Percentiles rank a stretch among this genome's conserved stretches.
These are phyloP conservation scores for Xiphydria camelus DNA, from an alignment of 2,888 invertebrate genomes.

Conservation along the genomic window DNA sequence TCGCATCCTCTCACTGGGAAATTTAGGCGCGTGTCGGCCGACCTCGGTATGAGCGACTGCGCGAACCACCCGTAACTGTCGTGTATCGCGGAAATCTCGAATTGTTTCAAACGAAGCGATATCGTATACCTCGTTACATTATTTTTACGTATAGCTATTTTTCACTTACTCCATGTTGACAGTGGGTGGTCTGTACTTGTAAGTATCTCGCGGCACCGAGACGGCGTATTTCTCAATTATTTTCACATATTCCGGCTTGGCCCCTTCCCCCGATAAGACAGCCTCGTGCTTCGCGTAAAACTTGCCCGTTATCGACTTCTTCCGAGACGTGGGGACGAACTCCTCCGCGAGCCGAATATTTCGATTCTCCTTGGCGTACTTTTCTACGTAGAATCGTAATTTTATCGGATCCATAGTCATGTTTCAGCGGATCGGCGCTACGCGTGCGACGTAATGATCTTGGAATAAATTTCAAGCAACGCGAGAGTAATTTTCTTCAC, in stretches of 20 bases:
- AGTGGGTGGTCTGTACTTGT: constrained; percentile 40
- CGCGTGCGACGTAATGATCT: too few species aligned
- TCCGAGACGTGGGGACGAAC: constrained; percentile 31
- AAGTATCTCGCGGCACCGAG: constrained; percentile 37
- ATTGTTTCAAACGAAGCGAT: background rate
- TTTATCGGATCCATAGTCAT: constrained; percentile 38
- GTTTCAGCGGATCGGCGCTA: too few species aligned
- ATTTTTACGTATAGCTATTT: too few species aligned
- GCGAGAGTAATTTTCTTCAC: too few species aligned
- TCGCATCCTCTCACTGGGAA: constrained; percentile 36
- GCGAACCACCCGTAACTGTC: constrained; percentile 49
- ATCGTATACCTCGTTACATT: too few species aligned
- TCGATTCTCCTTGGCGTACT: constrained; percentile 42
- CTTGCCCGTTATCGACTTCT: constrained; percentile 40
- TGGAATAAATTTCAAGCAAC: too few species aligned
- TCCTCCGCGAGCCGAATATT: constrained; percentile 33
- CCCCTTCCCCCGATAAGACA: constrained; percentile 17
- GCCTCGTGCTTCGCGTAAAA: constrained; percentile 50
- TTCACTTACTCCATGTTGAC: constrained; percentile 47
- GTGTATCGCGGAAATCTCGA: background rate
- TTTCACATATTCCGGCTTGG: constrained; percentile 37
- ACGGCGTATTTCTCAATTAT: constrained; percentile 33
- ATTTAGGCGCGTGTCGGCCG: constrained; percentile 38
- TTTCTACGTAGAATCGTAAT: constrained; percentile 41
- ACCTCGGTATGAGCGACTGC: constrained; percentile 31